Base-by-base conservation (phyloP, 2,888 invertebrate species). In the Ptychoptera albimana region DNA sequence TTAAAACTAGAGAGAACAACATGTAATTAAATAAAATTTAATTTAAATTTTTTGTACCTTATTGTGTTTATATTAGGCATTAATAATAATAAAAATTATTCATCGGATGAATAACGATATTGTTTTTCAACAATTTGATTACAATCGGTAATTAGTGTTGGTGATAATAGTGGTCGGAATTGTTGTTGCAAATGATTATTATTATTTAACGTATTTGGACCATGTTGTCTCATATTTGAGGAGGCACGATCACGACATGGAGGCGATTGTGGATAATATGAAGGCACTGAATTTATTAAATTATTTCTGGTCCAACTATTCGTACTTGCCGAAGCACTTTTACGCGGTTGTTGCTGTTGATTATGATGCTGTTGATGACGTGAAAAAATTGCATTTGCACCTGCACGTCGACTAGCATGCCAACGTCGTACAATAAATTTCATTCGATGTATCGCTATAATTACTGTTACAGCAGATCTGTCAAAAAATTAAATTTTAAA, bases 381-480 rank as follows among this genome's bases (percentile, higher is more conserved):
- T 16, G 47, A 43, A 44, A 50, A 64, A 10, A 64, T 59, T 1
- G 64, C 63, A 47, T 70, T 70, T 38, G 71, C 68, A 6, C 71
- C 72, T 44, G 73, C 66, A 43, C 74, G 64, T 51, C 69, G 70
- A 2, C 75, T 77, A 3, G 69, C 71, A 48, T 70, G 70, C 79
- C 79, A 79, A 36, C 75, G 65, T 44, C 67, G 60, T 3, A 77
- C 74, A 50, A 81, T 63, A 60, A 70, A 79, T 52, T 75, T 75
- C 75, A 82, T 79, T 45, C 82, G 66, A 36, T 69, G 61, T 42
- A 79, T 66, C 36, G 77, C 74, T 35, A 79, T 68, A 5, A 79
- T 60, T 11, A 69, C 67, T 43, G 73, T 58, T 4, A 65, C 75
- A 1, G 67, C 71, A 49, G 72, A 67, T 54, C 76, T 77, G 52